Evolutionary conservation across 2,888 invertebrate species (phyloP), one percentile per base, ranked within the genome.

Genomic region (Pseudoips prasinana): DNA sequence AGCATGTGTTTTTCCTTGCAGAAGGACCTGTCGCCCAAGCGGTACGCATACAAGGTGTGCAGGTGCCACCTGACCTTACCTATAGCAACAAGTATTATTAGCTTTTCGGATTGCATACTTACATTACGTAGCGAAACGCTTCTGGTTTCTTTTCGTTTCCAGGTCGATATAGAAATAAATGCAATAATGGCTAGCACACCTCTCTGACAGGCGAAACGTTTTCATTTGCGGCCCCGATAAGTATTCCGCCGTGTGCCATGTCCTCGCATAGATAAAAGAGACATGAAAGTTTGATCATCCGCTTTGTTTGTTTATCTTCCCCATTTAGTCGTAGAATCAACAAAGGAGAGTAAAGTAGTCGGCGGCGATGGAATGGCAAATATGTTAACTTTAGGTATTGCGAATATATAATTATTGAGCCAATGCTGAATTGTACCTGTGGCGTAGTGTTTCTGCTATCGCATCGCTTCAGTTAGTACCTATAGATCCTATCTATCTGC

Each of bases 61-160:
- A 57, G 43, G 34, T 25, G 52, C 14, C 56, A 56, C 52, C 56
- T 51, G 47, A 28, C 34, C 36, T 41, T 34, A 51, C 47, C 42
- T 51, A 47, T 47, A 36, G 42, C 44, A 52, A 40, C 40, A 43
- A 43, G 52, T 54, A 55, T 54, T 56, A 47, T 43, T 54, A 54
- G 56, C 36, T 45, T 25, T 45, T 36, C 29, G 33, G 32, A 22
- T 32, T 38, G 33, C 45, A 46, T 40, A 22, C 19, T 18, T 41
- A 35, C 20, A 6, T 23, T 33, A 36, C 39, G 44, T 55, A 42
- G 47, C 33, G 9, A 27, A 35, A 25, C 19, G 54, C 56, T 51
- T 51, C 28, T 33, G 14, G 31, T 40, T 33, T 39, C 46, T 37
- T 34, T 40, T 41, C 24, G 29, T 34, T 39, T 40, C 24, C 54